Evolutionary conservation across 2,888 invertebrate species (phyloP).

Genomic region (Rhyacophila evoluta): DNA sequence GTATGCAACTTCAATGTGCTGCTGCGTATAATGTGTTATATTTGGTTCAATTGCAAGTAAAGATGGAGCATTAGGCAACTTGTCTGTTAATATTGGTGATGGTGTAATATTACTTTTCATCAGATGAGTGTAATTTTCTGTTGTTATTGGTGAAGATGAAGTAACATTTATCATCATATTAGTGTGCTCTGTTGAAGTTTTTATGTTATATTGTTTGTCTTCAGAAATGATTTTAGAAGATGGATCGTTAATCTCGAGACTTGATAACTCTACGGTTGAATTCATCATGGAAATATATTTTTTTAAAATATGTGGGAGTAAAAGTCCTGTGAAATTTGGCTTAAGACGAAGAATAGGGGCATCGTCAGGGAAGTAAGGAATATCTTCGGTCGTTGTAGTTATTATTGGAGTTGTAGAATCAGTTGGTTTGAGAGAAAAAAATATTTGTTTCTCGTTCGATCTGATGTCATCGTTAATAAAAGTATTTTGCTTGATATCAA

Average conservation of each 20-base stretch:
- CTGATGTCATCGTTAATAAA: background rate
- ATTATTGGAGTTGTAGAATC: background rate
- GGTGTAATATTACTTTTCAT: background rate
- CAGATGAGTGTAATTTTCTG: background rate
- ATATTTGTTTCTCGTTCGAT: background rate
- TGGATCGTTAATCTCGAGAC: background rate
- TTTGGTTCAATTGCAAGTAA: conserved; percentile 31
- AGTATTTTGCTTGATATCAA: background rate
- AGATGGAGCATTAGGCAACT: background rate
- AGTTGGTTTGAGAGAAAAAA: background rate
- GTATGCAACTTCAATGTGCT: conserved; percentile 23
- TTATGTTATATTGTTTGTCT: background rate
- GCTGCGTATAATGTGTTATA: background rate
- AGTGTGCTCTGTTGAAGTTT: background rate
- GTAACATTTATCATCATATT: background rate
- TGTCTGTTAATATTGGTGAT: background rate
- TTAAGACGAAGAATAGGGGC: background rate
- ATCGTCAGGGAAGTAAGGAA: background rate
- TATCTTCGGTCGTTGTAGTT: background rate
- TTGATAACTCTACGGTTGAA: background rate
- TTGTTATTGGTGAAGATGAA: background rate
- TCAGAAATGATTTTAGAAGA: background rate
- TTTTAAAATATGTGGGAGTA: background rate
- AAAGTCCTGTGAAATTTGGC: background rate
- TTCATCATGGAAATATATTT: background rate